phyloP scores from a whole-genome alignment of 2,113 vertebrate genomes.

The Ascaphus truei region DNA sequence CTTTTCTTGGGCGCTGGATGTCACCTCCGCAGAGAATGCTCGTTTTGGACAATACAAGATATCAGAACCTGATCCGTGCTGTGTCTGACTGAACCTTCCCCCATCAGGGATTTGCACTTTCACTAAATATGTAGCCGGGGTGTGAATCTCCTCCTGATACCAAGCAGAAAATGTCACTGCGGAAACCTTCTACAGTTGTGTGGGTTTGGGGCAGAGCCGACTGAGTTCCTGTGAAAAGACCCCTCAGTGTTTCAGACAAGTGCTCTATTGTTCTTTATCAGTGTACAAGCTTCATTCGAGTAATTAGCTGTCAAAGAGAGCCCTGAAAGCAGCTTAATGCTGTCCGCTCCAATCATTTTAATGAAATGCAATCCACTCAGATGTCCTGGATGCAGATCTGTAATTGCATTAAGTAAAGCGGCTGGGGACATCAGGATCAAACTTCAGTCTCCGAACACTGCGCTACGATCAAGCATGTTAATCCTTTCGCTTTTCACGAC shows the following conservation, averaged over 20 bases:
- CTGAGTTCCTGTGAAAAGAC: constrained; percentile 29
- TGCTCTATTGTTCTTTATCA: constrained; percentile 87
- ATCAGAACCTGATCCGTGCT: too few species aligned
- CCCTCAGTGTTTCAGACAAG: constrained; percentile 52
- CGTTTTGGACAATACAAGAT: neutral
- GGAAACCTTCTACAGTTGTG: neutral
- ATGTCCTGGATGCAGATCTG: constrained; percentile 88
- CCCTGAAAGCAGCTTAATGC: constrained; percentile 89
- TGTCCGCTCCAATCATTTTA: constrained; percentile 95
- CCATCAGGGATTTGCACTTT: too few species aligned
- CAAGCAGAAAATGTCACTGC: neutral
- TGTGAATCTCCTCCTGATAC: neutral
- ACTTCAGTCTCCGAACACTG: constrained; percentile 65
- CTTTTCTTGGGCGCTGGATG: too few species aligned
- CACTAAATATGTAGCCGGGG: constrained; percentile 7
- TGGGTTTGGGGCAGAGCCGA: constrained; percentile 25
- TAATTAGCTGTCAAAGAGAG: constrained; percentile 97
- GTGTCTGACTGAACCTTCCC: too few species aligned
- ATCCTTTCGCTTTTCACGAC: constrained; percentile 85
- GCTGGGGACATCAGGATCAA: constrained; percentile 68
- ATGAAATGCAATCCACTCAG: constrained; percentile 94
- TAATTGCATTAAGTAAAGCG: constrained; percentile 81
- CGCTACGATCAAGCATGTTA: constrained; percentile 75
- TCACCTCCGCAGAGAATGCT: neutral
- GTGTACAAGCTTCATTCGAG: constrained; percentile 87